A percentile compares a stretch with the other conserved stretches of the same genome.
Evolutionary conservation across 1,140 invertebrate species (phyloP).

Genomic region (Macrostomum lignano): DNA sequence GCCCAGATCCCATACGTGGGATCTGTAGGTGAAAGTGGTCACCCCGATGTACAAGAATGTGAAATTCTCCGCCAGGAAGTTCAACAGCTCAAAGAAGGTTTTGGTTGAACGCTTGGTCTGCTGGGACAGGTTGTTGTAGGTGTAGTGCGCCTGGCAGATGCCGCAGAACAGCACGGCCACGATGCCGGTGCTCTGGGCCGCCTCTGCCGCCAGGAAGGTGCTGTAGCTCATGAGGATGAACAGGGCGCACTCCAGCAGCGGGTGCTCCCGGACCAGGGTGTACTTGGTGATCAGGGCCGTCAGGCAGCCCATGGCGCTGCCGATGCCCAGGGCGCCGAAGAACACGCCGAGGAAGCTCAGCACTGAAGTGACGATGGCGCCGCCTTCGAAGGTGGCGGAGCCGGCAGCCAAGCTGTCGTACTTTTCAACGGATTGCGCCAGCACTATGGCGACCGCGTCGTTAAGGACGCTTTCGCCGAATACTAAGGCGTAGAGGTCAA

Average conservation of each 20-base stretch:
- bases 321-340: constrained; percentile 57
- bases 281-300: constrained; percentile 83
- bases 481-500: constrained; percentile 88
- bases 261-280: constrained; percentile 67
- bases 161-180: constrained; percentile 31
- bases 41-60: constrained; percentile 96
- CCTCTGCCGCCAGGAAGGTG: constrained; percentile 80
- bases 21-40: constrained; percentile 84
- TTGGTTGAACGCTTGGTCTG: constrained; percentile 62
- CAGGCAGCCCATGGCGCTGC: constrained; percentile 58
- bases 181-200: constrained; percentile 52
- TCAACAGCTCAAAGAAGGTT: constrained; percentile 61
- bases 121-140: constrained; percentile 73
- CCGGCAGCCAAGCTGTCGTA: constrained; percentile 43
- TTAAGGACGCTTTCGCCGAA: constrained; percentile 95
- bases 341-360: constrained; percentile 74
- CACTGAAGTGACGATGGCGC: constrained; percentile 57
- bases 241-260: constrained; percentile 69
- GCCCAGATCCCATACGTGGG: constrained; percentile 60
- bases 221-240: constrained; percentile 73
- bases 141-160: constrained; percentile 96
- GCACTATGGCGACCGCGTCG: constrained; percentile 84
- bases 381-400: constrained; percentile 44
- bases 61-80: constrained; percentile 90
- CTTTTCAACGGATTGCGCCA: constrained; percentile 49